These are phyloP conservation scores for Sesamia nonagrioides DNA, from an alignment of 1,140 invertebrate genomes.

Conservation along the genomic window DNA sequence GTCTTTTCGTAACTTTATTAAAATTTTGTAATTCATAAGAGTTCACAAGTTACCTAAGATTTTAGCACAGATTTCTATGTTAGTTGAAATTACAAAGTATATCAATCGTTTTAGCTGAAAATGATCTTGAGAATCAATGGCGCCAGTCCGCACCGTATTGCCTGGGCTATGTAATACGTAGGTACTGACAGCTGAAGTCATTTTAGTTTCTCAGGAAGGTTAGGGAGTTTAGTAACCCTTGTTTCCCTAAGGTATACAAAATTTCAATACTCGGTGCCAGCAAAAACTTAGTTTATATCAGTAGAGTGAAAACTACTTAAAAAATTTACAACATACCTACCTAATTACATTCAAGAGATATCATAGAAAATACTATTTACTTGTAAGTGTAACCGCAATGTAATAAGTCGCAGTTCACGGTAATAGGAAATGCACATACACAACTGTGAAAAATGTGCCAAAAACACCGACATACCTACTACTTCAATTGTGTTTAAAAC, in stretches of 20 bases:
- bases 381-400: background rate
- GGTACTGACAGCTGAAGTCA: too few species aligned
- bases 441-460: background rate
- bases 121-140: too few species aligned
- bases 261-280: too few species aligned
- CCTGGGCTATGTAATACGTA: too few species aligned
- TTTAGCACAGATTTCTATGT: background rate
- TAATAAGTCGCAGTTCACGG: background rate
- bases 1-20: slow-evolving; percentile 20
- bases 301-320: too few species aligned
- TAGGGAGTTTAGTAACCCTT: too few species aligned
- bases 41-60: slow-evolving; percentile 6
- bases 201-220: too few species aligned
- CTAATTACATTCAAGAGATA: background rate
- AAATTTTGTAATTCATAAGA: slow-evolving; percentile 40
- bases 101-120: background rate
- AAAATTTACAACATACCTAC: too few species aligned
- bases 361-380: background rate
- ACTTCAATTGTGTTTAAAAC: too few species aligned
- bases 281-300: too few species aligned
- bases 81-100: background rate
- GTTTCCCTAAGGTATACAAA: too few species aligned
- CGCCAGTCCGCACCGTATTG: too few species aligned
- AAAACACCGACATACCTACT: background rate
- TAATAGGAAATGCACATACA: background rate